A percentile compares a stretch with the other conserved stretches of the same genome.
These are phyloP conservation scores for Poeciliopsis occidentalis DNA, from an alignment of 2,113 vertebrate genomes.

Conservation along the genomic window DNA sequence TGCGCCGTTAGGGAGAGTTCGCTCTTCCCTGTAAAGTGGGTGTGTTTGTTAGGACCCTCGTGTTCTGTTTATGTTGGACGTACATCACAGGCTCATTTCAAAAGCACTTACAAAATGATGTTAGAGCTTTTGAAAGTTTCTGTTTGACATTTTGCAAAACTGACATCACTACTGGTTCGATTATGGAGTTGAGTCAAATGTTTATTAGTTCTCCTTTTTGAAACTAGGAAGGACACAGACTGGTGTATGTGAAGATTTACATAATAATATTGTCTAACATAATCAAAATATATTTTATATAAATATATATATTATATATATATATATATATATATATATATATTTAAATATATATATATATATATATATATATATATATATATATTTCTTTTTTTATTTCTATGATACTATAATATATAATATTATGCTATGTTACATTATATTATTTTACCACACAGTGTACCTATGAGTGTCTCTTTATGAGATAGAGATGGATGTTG, in stretches of 20 bases:
- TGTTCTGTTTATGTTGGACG: conserved; percentile 69
- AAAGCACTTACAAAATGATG: conserved; percentile 35
- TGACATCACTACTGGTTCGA: conserved; percentile 20
- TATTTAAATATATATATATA: too few relatives aligned
- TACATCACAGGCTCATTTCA: conserved; percentile 63
- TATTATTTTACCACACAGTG: background rate
- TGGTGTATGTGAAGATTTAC: background rate
- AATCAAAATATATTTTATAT: background rate
- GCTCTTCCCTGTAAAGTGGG: conserved; percentile 60
- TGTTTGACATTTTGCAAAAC: conserved; percentile 41
- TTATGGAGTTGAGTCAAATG: conserved; percentile 17
- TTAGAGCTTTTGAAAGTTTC: conserved; percentile 50
- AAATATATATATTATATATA: too few relatives aligned
- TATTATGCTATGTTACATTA: too few relatives aligned
- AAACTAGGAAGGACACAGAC: background rate
- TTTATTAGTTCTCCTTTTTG: conserved; percentile 6
- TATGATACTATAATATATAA: too few relatives aligned
- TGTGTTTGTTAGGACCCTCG: conserved; percentile 62
- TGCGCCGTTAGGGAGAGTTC: conserved; percentile 35
- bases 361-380: too few relatives aligned
- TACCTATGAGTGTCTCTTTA: conserved; percentile 33
- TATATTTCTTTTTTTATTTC: too few relatives aligned
- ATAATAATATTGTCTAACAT: background rate
- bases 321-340: too few relatives aligned
- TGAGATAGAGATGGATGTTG: conserved; percentile 66